Base-by-base conservation (phyloP, 1,140 invertebrate genomes). In the Caenorhabditis briggsae region DNA sequence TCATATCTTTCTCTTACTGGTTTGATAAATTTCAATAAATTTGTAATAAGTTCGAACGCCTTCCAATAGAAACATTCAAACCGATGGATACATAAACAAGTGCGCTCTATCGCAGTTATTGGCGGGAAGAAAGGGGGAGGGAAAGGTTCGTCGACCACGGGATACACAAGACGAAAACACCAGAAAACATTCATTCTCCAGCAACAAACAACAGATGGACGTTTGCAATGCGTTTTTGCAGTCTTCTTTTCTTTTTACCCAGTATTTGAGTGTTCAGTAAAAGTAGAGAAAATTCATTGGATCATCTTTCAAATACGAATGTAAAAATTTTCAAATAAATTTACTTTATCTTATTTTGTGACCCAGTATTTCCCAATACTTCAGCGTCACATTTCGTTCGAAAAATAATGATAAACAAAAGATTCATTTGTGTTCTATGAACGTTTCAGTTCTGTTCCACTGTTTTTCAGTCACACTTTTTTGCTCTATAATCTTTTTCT, bases 61-160 rank as follows among this genome's bases (percentile, higher is more conserved):
- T 18, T 18, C 16, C 56, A n/a, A n/a, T 0, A n/a, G n/a, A 1
- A 5, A 58, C 2, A 7, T 18, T 58, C 18, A 58, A 16, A 61
- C 23, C 20, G 23, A 12, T 1, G 6, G n/a, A 58, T 7, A 58
- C 16, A 58, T 33, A 3, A 12, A 23, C 59, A 61, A 61, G 14
- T 61, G 59, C 59, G 59, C 59, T 33, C 59, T 14, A 25, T 11
- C 3, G 59, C 18, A 61, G 59, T 61, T 61, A 12, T 23, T 61
- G 59, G 9, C 8, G 59, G 20, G 23, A 61, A 23, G 14, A 33
- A 61, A 61, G 11, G 23, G 23, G 23, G 25, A 23, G 59, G 7
- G 59, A 61, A 61, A 20, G 59, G 59, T 61, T 61, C 59, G 25
- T 61, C 18, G 59, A 61, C n/a, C 59, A 61, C 59, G 59, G 18